Evolutionary conservation across 1,140 invertebrate genomes (phyloP).

Genomic region (Archivesica marissinica): DNA sequence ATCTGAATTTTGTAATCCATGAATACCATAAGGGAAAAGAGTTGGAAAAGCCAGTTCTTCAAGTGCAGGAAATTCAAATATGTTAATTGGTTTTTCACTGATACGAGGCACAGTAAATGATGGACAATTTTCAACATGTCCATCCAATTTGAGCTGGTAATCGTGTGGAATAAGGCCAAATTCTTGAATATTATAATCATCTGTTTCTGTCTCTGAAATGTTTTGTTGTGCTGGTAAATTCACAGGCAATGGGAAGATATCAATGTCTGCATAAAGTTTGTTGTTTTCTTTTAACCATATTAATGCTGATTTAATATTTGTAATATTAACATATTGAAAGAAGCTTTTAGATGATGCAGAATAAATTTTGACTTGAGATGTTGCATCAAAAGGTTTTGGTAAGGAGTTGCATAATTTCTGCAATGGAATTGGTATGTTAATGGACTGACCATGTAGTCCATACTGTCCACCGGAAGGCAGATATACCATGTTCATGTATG

Average conservation of each 20-base stretch:
- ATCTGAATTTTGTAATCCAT: background rate
- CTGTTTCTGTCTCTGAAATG: background rate
- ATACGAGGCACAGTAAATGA: background rate
- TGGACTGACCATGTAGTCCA: background rate
- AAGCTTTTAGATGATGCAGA: background rate
- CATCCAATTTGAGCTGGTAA: background rate
- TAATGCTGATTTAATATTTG: background rate
- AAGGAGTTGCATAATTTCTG: background rate
- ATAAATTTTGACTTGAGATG: too few species aligned
- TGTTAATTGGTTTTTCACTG: background rate
- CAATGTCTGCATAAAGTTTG: background rate
- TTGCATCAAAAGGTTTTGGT: background rate
- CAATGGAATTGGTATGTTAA: background rate
- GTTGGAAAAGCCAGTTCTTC: background rate
- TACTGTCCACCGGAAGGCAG: slow-evolving; percentile 9
- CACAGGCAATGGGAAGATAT: too few species aligned
- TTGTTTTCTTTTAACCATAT: slow-evolving; percentile 5
- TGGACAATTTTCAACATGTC: background rate
- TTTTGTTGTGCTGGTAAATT: background rate
- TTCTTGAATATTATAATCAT: background rate
- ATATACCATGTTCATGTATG: background rate
- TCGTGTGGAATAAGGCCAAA: background rate
- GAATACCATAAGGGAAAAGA: background rate
- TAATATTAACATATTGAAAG: background rate
- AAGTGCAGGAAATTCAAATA: background rate